Base-by-base conservation (phyloP, 2,113 vertebrate genomes). In the Pristiophorus japonicus region DNA sequence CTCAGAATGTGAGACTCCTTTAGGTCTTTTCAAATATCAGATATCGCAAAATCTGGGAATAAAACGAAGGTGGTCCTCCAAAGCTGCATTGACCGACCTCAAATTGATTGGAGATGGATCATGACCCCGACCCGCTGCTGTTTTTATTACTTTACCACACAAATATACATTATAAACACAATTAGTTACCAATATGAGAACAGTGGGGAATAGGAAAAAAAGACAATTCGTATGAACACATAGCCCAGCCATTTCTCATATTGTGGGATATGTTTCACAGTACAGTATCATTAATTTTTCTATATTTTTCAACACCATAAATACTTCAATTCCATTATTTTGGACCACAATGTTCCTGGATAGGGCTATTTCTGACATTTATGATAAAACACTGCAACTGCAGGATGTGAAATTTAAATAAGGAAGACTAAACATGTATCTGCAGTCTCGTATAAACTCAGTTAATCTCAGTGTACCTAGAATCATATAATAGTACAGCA, bases 391-490 rank as follows among this genome's bases (percentile, higher is more conserved):
- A 34, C 12, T 42, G 75, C 75, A 78, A 42, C 3, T 38, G n/a
- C 8, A 18, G n/a, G 11, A n/a, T 38, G n/a, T 81, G n/a, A 81
- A 81, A 81, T n/a, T 34, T 78, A 78, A 78, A n/a, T 3, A 81
- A 38, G 75, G 34, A 42, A 88, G 16, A 63, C 5, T 2, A 22
- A 59, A 16, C 12, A 18, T 38, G 34, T 62, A n/a, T 38, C 16
- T 14, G n/a, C 24, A 70, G 22, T 27, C 42, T 51, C 8, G 24
- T 34, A 55, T 10, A 34, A 88, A 12, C 47, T 55, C 30, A 30
- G 16, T 27, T 70, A 34, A 47, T 95, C 38, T 63, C 91, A 96
- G 94, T 96, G 96, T 97, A 99, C 51, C 51, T 51, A 51, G 51
- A 51, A 51, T 51, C 51, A 51, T 51, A 51, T 51, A 51, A 51